Conservation (phyloP, 2,113 vertebrate genomes). For the Malurus cyaneus region DNA sequence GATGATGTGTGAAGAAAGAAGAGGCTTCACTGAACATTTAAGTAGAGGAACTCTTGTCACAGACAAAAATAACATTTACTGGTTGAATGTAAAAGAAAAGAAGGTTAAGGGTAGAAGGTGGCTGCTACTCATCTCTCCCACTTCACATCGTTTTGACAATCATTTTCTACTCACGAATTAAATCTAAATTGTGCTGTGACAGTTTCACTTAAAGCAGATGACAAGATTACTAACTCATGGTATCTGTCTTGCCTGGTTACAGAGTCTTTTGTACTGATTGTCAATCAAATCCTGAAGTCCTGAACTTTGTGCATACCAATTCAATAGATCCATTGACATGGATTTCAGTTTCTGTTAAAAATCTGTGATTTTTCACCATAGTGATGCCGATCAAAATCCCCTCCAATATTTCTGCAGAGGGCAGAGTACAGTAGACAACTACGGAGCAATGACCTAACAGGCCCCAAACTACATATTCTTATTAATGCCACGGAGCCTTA, state of each 20-base stretch:
- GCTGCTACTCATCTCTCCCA: not conserved
- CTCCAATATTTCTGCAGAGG: not conserved
- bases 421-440: not conserved
- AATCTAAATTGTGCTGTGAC: not conserved
- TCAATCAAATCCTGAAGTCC: not conserved
- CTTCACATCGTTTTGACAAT: not conserved
- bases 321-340: not conserved
- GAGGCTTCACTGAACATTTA: not conserved
- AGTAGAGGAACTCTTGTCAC: not conserved
- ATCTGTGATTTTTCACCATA: fast-evolving
- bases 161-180: not conserved
- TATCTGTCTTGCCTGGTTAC: not conserved
- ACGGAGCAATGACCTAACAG: not conserved
- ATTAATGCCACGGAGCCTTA: not conserved
- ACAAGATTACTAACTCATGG: not conserved
- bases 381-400: not conserved
- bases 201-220: not conserved
- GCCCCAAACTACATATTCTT: not conserved
- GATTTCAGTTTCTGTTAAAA: not conserved
- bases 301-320: not conserved
- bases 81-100: not conserved
- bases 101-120: not conserved
- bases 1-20: not conserved
- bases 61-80: not conserved
- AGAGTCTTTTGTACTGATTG: not conserved